phyloP scores from a whole-genome alignment of 2,888 invertebrate genomes.

The Amblyjoppa fuscipennis region DNA sequence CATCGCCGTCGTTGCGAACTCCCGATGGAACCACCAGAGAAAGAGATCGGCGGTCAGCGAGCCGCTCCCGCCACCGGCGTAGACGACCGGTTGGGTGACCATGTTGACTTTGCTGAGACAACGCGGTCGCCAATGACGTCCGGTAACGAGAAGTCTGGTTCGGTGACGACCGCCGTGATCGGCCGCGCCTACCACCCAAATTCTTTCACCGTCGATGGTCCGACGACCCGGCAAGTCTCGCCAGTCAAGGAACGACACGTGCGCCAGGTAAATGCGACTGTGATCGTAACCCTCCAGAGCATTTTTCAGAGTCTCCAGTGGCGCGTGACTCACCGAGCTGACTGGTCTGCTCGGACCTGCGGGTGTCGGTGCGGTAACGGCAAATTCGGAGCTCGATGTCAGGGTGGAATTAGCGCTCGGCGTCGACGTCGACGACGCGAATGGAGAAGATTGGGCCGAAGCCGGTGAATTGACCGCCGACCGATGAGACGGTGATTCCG shows the following conservation, averaged over 20 bases:
- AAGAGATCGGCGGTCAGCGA: slow-evolving; percentile 84
- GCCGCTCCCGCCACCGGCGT: slow-evolving; percentile 85
- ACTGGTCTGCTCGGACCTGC: slow-evolving; percentile 53
- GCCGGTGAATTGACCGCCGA: slow-evolving; percentile 57
- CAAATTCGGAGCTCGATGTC: slow-evolving; percentile 46
- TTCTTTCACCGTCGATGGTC: slow-evolving; percentile 73
- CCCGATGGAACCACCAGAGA: slow-evolving; percentile 86
- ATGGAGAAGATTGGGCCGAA: slow-evolving; percentile 68
- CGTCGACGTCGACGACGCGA: slow-evolving; percentile 51
- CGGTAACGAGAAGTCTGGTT: slow-evolving; percentile 85
- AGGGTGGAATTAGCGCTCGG: slow-evolving; percentile 41
- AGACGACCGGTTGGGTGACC: slow-evolving; percentile 86
- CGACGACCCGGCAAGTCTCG: slow-evolving; percentile 83
- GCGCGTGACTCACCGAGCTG: slow-evolving; percentile 67
- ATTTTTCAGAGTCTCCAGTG: slow-evolving; percentile 72
- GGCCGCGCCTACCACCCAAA: slow-evolving; percentile 85
- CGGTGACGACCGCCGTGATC: slow-evolving; percentile 85
- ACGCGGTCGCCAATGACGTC: slow-evolving; percentile 85
- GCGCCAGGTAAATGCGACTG: slow-evolving; percentile 84
- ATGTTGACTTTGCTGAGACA: slow-evolving; percentile 85
- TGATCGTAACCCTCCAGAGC: slow-evolving; percentile 81
- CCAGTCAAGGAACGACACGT: slow-evolving; percentile 85
- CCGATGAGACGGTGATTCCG: slow-evolving; percentile 38
- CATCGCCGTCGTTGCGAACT: slow-evolving; percentile 85
- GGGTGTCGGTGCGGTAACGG: slow-evolving; percentile 29